Percentiles rank a stretch among this genome's conserved stretches.
phyloP scores from a whole-genome alignment of 2,113 vertebrate species.

The Lethenteron camtschaticum region DNA sequence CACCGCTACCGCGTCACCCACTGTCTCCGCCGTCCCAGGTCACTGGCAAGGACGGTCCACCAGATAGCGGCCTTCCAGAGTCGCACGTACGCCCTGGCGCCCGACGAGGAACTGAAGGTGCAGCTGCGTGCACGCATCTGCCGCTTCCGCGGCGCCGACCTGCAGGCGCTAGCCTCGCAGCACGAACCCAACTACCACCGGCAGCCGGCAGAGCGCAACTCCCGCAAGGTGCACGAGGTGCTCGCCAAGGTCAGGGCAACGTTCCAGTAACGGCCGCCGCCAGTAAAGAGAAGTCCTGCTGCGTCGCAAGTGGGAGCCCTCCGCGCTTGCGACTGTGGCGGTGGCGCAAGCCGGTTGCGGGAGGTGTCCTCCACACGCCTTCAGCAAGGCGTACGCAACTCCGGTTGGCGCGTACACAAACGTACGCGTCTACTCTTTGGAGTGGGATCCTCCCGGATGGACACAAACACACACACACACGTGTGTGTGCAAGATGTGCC shows the following conservation, averaged over 20 bases:
- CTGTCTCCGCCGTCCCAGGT: neutral
- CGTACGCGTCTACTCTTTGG: no score
- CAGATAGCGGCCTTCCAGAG: neutral
- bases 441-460: no score
- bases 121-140: neutral
- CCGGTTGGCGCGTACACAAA: no score
- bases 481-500: no score
- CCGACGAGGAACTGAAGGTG: neutral
- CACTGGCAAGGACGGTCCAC: neutral
- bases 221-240: neutral
- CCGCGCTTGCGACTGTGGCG: no score
- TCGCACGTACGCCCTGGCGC: neutral
- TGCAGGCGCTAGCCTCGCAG: neutral
- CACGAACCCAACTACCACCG: conserved; percentile 1
- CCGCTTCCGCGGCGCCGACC: neutral
- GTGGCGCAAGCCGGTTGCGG: no score
- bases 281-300: no score
- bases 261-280: neutral
- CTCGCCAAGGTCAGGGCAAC: neutral
- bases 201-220: neutral
- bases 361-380: no score
- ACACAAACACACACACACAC: no score
- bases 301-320: no score
- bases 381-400: no score
- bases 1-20: no score